Base-by-base conservation (phyloP, 2,113 vertebrate species). In the Ctenodactylus gundi region DNA sequence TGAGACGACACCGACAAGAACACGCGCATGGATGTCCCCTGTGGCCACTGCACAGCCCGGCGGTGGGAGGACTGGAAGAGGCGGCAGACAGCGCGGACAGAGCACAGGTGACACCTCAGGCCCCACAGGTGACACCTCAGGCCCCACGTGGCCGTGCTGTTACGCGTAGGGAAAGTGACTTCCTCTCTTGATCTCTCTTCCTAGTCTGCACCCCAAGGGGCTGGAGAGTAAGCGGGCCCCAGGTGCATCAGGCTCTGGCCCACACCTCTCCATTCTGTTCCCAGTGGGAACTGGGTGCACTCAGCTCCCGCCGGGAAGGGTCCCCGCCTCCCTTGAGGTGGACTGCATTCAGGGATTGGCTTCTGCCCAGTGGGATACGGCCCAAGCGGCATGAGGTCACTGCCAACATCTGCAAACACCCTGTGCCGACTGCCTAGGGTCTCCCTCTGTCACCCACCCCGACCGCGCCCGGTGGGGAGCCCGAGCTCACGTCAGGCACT, bases 251-350 rank as follows among this genome's bases (percentile, higher is more conserved):
- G 17, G 21, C 13, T 8, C 29, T 18, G 31, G 58, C 39, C 29
- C 31, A 55, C 14, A 10, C 46, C 36, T 39, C 44, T 44, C 36
- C 10, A 17, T 6, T 18, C 11, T 17, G 17, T 49, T 67, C 51
- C 18, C 44, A 83, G 14, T 67, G 41, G 68, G 60, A 34, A 13
- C 67, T 41, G 44, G 18, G 65, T 41, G 34, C 11, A 1, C 65
- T 53, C 14, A 4, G 55, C n/a, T 27, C 25, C 18, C 34, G 21
- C 64, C 7, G 3, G 14, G n/a, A 41, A 18, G 1, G 25, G 67
- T 3, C 29, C 60, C 29, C 21, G 6, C n/a, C 23, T 55, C 11
- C 17, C 15, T 36, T 4, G 1, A 4, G 14, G 36, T 2, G 2
- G 20, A 13, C 39, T 41, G 36, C 31, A 23, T 39, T 17, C 49